Percentiles rank a stretch among this genome's conserved stretches.
Evolutionary conservation across 2,113 vertebrate genomes (phyloP).

Genomic region (Siphamia tubifer): DNA sequence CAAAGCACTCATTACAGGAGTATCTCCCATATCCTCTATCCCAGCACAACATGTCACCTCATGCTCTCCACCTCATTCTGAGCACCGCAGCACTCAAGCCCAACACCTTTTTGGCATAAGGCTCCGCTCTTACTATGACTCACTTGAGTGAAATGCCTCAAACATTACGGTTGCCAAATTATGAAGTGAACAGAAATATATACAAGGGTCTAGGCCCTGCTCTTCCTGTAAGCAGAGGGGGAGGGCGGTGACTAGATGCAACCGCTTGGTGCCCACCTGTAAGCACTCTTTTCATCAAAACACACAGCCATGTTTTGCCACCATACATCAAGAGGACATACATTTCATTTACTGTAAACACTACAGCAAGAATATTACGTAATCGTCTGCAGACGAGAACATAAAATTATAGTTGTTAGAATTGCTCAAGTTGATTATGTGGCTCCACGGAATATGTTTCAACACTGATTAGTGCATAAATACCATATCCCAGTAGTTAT

Average conservation of each 20-base stretch:
- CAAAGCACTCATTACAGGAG: conserved; percentile 76
- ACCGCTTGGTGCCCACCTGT: conserved; percentile 9
- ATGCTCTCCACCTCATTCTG: conserved; percentile 55
- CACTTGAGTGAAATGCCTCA: conserved; percentile 74
- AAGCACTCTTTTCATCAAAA: conserved; percentile 22
- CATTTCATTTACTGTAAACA: conserved; percentile 45
- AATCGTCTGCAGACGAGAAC: conserved; percentile 3
- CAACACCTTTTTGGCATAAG: conserved; percentile 55
- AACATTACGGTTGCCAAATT: conserved; percentile 56
- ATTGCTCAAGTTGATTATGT: conserved; percentile 38
- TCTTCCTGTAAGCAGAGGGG: conserved; percentile 34
- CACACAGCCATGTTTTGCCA: conserved; percentile 20
- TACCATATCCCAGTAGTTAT: conserved; percentile 22
- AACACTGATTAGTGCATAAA: conserved; percentile 38
- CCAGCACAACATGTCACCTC: conserved; percentile 78
- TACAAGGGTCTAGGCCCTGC: conserved; percentile 19
- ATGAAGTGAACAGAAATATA: conserved; percentile 62
- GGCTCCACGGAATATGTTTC: not conserved
- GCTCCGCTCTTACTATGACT: conserved; percentile 67
- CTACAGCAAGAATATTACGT: conserved; percentile 18
- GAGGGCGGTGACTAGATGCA: not conserved
- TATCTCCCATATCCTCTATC: conserved; percentile 67
- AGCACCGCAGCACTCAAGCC: conserved; percentile 46
- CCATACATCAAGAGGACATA: conserved; percentile 19
- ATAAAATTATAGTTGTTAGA: conserved; percentile 37